Base-by-base conservation (phyloP, 2,888 invertebrate species). In the Drosophila falleni region DNA sequence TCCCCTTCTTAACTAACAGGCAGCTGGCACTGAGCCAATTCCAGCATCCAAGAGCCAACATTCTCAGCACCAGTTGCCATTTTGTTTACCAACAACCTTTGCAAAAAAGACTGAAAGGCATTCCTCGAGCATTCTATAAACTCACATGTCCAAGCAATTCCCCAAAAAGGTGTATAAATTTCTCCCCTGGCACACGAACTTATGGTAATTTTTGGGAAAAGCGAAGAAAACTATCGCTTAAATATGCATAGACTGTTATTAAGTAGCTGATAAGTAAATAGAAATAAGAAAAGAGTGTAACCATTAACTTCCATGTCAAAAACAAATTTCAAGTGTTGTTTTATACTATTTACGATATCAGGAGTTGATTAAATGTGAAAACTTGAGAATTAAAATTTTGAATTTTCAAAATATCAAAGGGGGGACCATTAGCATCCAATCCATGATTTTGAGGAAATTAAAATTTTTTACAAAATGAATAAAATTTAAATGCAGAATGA, bases 21-120 rank as follows among this genome's bases (percentile, higher is more conserved):
- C 67, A 66, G 58, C 83, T 84, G 83, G 83, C 83, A 42, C 46
- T 58, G 49, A 67, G 88, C 89, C 88, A 83, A 81, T 59, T 77
- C 50, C 61, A 74, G 67, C 71, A 68, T 63, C 63, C 66, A 41
- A 39, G 35, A 55, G 35, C 49, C 51, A 49, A 23, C 64, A 64
- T 58, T 35, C 51, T 49, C 42, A 42, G 5, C 41, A 16, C 56
- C 37, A 39, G 23, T 49, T 65, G 54, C 35, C 62, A 42, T 71
- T 89, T 78, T 81, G 71, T 81, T 89, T 88, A 88, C 83, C 69
- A 75, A 81, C 69, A 75, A 81, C 64, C 63, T 74, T 72, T 62
- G 73, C 84, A 72, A 73, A 72, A 73, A 69, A 66, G 67, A 53
- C 68, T 67, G 53, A 31, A 31, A 67, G 64, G 59, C 81, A 80